A percentile compares a stretch with the other conserved stretches of the same genome.
These are phyloP conservation scores for Linepithema humile DNA, from an alignment of 1,140 invertebrate species.

Conservation along the genomic window DNA sequence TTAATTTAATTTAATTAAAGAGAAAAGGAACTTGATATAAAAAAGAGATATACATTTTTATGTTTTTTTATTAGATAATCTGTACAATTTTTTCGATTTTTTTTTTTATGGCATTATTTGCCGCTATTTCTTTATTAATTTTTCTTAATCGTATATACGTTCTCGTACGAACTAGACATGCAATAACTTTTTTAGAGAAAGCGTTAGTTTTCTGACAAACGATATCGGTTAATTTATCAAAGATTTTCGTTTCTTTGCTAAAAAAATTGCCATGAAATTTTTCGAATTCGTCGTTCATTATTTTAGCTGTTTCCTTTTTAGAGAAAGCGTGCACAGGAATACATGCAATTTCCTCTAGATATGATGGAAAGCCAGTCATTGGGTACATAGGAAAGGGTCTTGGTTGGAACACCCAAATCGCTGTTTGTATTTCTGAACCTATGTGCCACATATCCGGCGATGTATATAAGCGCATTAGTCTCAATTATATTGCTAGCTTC, in stretches of 20 bases:
- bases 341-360: background rate
- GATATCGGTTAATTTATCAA: slow-evolving; percentile 3
- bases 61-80: background rate
- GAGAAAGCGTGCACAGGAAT: background rate
- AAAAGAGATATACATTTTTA: too few species aligned
- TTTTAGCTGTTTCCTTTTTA: background rate
- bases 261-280: background rate
- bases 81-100: background rate
- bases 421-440: background rate
- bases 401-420: background rate
- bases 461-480: background rate
- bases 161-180: background rate
- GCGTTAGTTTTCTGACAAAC: background rate
- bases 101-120: background rate
- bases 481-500: background rate
- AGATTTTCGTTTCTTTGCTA: background rate
- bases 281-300: background rate
- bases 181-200: background rate
- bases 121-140: background rate
- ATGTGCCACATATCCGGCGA: background rate
- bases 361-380: background rate
- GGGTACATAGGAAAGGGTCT: background rate
- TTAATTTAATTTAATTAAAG: too few species aligned
- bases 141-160: slow-evolving; percentile 2
- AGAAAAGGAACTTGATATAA: too few species aligned